phyloP scores from a whole-genome alignment of 2,113 vertebrate species.

The Xiphophorus maculatus region DNA sequence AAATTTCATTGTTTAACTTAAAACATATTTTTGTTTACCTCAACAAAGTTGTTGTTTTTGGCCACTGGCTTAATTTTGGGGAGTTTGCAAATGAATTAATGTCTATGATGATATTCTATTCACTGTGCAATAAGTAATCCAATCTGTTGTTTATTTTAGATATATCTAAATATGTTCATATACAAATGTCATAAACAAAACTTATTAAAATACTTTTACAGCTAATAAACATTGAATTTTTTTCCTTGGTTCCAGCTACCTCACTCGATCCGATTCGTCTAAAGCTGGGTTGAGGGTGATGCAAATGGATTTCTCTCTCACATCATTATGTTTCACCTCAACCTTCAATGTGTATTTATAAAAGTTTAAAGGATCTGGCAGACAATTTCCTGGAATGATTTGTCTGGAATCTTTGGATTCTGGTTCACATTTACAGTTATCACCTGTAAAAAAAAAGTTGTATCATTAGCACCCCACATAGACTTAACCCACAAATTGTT shows the following conservation, averaged over 20 bases:
- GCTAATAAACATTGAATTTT: neutral
- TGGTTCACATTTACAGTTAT: constrained; percentile 35
- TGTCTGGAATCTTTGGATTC: rapidly evolving
- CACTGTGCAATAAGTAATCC: too few relatives aligned
- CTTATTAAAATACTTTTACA: neutral
- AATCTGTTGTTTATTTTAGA: too few relatives aligned
- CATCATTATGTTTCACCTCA: rapidly evolving
- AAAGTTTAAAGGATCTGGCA: constrained; percentile 64
- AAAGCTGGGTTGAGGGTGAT: constrained; percentile 47
- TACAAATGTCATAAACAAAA: neutral
- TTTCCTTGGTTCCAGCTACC: constrained; percentile 37
- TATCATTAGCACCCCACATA: neutral
- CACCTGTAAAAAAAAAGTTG: constrained; percentile 16
- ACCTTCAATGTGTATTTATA: constrained; percentile 42
- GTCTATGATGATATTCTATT: too few relatives aligned
- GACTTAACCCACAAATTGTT: neutral
- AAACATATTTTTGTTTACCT: too few relatives aligned
- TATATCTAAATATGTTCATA: neutral
- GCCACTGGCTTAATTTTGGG: too few relatives aligned
- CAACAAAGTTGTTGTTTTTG: too few relatives aligned
- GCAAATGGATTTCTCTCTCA: constrained; percentile 38
- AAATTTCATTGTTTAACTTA: too few relatives aligned
- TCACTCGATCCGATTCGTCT: neutral
- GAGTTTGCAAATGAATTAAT: too few relatives aligned
- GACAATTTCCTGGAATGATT: constrained; percentile 25